These are phyloP conservation scores for Todiramphus saurophagus DNA, from an alignment of 2,113 vertebrate species.

Conservation along the genomic window DNA sequence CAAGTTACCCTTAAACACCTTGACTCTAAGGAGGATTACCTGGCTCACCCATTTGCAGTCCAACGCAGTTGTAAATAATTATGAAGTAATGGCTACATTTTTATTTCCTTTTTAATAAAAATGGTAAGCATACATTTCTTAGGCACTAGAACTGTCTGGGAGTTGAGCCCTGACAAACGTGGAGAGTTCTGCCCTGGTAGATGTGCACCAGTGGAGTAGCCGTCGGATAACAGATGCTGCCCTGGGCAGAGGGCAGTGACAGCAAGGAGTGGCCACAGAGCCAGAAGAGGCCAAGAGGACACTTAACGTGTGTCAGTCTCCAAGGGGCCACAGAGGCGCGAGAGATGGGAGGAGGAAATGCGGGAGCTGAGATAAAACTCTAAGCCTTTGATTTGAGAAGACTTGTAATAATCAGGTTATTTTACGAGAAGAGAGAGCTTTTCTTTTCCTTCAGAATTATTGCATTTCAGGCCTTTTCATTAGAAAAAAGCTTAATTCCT, in stretches of 20 bases:
- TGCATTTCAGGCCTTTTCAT: background rate
- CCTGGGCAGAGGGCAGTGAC: background rate
- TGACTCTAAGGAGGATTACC: background rate
- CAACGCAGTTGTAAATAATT: background rate
- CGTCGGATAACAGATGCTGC: background rate
- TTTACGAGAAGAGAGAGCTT: background rate
- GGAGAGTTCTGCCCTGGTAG: background rate
- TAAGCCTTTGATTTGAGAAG: background rate
- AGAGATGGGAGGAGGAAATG: background rate
- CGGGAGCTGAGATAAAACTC: background rate
- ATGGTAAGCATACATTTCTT: background rate
- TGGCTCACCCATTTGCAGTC: background rate
- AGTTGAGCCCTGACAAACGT: background rate
- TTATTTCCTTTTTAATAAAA: background rate
- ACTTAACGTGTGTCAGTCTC: background rate
- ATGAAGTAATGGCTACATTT: background rate
- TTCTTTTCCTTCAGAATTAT: constrained; percentile 17
- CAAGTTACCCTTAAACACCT: background rate
- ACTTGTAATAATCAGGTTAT: background rate
- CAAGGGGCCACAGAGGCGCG: background rate
- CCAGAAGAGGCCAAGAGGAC: accelerated
- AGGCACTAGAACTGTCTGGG: background rate
- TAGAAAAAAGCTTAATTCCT: background rate
- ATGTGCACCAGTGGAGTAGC: background rate
- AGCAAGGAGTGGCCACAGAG: background rate